phyloP scores from a whole-genome alignment of 2,888 invertebrate genomes.

The Drosophila greeni region DNA sequence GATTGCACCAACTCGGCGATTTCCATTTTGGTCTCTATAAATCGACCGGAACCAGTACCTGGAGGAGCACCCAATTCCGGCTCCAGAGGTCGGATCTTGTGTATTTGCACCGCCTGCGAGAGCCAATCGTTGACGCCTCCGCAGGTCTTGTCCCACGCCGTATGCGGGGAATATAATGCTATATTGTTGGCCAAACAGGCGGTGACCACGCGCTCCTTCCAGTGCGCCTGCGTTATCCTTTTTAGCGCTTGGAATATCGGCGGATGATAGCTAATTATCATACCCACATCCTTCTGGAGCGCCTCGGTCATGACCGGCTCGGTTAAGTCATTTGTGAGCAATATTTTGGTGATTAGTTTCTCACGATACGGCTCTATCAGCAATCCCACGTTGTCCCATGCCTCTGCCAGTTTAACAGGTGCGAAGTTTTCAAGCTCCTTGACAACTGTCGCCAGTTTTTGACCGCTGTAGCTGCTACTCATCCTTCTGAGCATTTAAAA shows the following conservation, averaged over 20 bases:
- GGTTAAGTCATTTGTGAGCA: slow-evolving; percentile 95
- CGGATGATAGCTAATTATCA: slow-evolving; percentile 97
- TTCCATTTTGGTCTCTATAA: slow-evolving; percentile 79
- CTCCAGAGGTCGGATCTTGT: slow-evolving; percentile 61
- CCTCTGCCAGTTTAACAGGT: slow-evolving; percentile 85
- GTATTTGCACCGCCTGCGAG: slow-evolving; percentile 79
- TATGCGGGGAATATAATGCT: slow-evolving; percentile 95
- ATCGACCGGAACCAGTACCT: slow-evolving; percentile 81
- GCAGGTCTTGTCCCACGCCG: slow-evolving; percentile 89
- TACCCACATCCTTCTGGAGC: slow-evolving; percentile 82
- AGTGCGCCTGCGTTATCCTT: slow-evolving; percentile 87
- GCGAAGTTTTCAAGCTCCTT: slow-evolving; percentile 85
- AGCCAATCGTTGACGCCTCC: slow-evolving; percentile 97
- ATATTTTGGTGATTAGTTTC: slow-evolving; percentile 82
- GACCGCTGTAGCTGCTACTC: slow-evolving; percentile 46
- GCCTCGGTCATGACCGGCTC: slow-evolving; percentile 92
- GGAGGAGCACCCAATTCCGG: slow-evolving; percentile 49
- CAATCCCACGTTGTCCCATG: slow-evolving; percentile 97
- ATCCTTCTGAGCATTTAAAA: slow-evolving; percentile 45
- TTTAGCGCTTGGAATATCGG: slow-evolving; percentile 93
- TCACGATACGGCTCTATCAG: slow-evolving; percentile 88
- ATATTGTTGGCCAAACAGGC: slow-evolving; percentile 90
- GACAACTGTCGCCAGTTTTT: slow-evolving; percentile 78
- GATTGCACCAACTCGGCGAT: slow-evolving; percentile 66
- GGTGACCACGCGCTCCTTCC: slow-evolving; percentile 89